Evolutionary conservation across 2,113 vertebrate species (phyloP).

Genomic region (Hippopotamus amphibius): DNA sequence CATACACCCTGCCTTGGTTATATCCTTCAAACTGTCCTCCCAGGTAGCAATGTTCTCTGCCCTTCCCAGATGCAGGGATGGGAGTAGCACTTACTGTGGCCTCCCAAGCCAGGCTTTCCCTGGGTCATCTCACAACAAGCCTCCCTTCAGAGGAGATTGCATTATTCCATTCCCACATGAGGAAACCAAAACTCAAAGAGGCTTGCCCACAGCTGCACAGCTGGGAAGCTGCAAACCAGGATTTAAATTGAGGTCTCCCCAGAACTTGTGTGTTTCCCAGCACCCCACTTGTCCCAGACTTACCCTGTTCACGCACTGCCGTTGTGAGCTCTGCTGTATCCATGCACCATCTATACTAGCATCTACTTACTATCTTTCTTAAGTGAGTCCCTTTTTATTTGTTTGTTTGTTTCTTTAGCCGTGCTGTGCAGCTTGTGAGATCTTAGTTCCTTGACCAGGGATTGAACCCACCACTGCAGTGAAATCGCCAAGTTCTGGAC

Average conservation of each 20-base stretch:
- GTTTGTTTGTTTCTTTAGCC: background rate
- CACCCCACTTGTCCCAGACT: background rate
- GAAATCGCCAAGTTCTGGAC: no score
- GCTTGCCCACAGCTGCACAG: background rate
- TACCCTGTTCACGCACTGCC: background rate
- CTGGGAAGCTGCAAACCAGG: background rate
- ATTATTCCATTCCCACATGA: background rate
- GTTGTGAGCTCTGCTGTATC: background rate
- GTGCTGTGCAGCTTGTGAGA: fast-evolving
- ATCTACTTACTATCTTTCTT: background rate
- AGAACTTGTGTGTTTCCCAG: background rate
- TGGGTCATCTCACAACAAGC: background rate
- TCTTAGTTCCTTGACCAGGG: no score
- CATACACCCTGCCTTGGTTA: background rate
- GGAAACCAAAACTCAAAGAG: background rate
- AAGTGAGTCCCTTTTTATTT: background rate
- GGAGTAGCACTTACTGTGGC: background rate
- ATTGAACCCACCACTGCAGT: background rate
- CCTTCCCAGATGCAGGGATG: background rate
- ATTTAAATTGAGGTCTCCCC: background rate
- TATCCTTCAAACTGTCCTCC: background rate
- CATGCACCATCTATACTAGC: background rate
- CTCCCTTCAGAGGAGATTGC: background rate
- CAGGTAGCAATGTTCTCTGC: background rate
- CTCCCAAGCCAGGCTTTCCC: background rate